These are phyloP conservation scores for Eucidaris tribuloides DNA, from an alignment of 35 echinoderm and acorn worm species.

Conservation along the genomic window DNA sequence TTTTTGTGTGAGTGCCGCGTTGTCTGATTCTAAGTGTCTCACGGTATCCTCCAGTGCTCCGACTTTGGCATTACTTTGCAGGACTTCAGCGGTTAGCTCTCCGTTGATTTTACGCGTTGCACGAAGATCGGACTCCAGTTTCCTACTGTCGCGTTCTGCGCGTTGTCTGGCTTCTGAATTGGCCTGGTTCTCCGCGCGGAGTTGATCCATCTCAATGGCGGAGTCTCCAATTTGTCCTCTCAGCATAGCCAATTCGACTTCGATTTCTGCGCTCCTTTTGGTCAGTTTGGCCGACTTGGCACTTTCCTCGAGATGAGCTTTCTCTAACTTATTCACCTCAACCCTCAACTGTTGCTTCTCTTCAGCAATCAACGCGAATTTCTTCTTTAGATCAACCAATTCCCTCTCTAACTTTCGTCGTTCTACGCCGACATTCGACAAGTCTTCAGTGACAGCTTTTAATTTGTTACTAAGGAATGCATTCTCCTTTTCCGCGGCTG, in stretches of 20 bases:
- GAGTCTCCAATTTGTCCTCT: constrained; percentile 25
- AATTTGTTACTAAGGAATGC: constrained; percentile 26
- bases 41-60: constrained; percentile 26
- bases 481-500: constrained; percentile 30
- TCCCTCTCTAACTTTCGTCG: constrained; percentile 52
- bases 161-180: constrained; percentile 48
- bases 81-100: constrained; percentile 9
- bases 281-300: constrained; percentile 39
- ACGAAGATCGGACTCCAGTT: constrained; percentile 36
- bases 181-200: constrained; percentile 59
- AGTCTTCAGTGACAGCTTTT: constrained; percentile 26
- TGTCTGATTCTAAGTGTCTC: constrained; percentile 27
- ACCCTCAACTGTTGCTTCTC: constrained; percentile 33
- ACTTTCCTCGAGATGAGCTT: constrained; percentile 62
- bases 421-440: constrained; percentile 17
- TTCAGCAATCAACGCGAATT: neutral
- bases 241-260: constrained; percentile 51
- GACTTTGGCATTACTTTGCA: constrained; percentile 11
- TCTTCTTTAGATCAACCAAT: constrained; percentile 32
- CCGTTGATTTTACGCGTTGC: neutral
- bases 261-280: constrained; percentile 39
- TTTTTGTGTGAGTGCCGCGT: constrained; percentile 30
- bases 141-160: constrained; percentile 30
- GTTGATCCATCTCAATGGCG: constrained; percentile 50
- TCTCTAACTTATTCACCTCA: constrained; percentile 43